Percentiles rank a stretch among this genome's conserved stretches.
Evolutionary conservation across 2,113 vertebrate species (phyloP).

Genomic region (Morone chrysops): DNA sequence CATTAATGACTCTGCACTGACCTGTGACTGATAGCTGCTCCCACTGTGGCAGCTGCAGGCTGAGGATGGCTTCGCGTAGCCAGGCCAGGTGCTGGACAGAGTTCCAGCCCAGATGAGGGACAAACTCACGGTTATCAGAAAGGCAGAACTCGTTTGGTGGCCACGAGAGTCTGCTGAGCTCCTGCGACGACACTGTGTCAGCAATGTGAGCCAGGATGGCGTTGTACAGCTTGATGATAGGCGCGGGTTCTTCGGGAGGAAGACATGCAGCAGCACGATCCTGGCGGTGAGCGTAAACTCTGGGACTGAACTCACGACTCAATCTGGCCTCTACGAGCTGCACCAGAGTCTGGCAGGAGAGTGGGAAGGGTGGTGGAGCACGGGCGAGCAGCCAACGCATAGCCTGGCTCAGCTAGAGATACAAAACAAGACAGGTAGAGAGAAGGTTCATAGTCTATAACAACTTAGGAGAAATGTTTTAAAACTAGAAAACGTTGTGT

Average conservation of each 20-base stretch:
- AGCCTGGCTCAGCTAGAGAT: constrained; percentile 84
- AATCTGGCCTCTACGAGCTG: constrained; percentile 89
- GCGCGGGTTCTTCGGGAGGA: constrained; percentile 83
- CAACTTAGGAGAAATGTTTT: background rate
- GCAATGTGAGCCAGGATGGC: constrained; percentile 87
- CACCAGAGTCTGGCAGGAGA: constrained; percentile 89
- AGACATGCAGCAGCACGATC: constrained; percentile 83
- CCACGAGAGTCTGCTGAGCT: constrained; percentile 90
- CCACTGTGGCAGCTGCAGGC: constrained; percentile 91
- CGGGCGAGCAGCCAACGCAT: constrained; percentile 87
- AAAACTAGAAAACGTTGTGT: background rate
- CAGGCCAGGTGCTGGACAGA: constrained; percentile 86
- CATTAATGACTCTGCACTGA: constrained; percentile 53
- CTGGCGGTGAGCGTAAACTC: constrained; percentile 85
- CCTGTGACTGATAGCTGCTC: constrained; percentile 84
- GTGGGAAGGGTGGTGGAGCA: constrained; percentile 79
- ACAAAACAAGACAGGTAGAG: background rate
- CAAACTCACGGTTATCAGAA: constrained; percentile 79
- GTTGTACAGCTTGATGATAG: constrained; percentile 91
- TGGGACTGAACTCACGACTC: constrained; percentile 86
- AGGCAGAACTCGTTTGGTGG: constrained; percentile 89
- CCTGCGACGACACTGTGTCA: constrained; percentile 83
- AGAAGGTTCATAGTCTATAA: background rate
- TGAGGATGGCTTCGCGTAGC: constrained; percentile 88
- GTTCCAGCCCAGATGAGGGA: constrained; percentile 93